Evolutionary conservation across 2,888 invertebrate species (phyloP).

Genomic region (Hedychridium roseum): DNA sequence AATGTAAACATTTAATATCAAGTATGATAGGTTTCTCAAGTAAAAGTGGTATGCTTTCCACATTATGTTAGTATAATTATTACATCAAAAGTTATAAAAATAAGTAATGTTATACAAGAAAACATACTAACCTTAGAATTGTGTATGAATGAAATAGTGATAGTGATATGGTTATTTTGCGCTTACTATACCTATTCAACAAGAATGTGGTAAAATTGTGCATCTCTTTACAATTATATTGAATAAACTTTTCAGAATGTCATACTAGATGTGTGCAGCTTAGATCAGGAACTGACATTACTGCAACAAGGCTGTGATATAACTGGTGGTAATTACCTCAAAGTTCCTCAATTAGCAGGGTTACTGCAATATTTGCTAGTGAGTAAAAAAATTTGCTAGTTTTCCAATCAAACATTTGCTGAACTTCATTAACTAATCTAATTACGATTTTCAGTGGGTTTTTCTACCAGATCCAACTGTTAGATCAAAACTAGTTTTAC

Average conservation of each 20-base stretch:
- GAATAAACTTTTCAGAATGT: conserved; percentile 82
- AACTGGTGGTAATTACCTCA: conserved; percentile 90
- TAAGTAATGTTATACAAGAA: not conserved
- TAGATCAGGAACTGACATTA: conserved; percentile 89
- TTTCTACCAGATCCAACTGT: conserved; percentile 87
- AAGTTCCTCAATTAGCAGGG: conserved; percentile 86
- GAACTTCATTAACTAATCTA: conserved; percentile 7
- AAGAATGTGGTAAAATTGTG: too few species aligned
- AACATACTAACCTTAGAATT: not conserved
- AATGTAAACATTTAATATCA: not conserved
- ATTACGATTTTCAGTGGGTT: conserved; percentile 81
- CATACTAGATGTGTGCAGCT: conserved; percentile 89
- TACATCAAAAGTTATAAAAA: not conserved
- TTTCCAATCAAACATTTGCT: not conserved
- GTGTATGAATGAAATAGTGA: too few species aligned
- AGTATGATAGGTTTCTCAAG: too few species aligned
- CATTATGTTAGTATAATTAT: conserved; percentile 1
- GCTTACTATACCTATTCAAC: too few species aligned
- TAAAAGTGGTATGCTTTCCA: conserved; percentile 1
- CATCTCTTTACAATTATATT: too few species aligned
- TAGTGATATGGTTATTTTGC: too few species aligned
- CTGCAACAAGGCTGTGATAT: conserved; percentile 97
- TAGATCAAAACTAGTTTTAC: conserved; percentile 83
- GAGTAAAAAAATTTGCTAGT: conserved; percentile 48
- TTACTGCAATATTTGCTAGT: conserved; percentile 87